A percentile compares a stretch with the other conserved stretches of the same genome.
Evolutionary conservation across 2,888 invertebrate species (phyloP).

Genomic region (Drosophila vallismaia): DNA sequence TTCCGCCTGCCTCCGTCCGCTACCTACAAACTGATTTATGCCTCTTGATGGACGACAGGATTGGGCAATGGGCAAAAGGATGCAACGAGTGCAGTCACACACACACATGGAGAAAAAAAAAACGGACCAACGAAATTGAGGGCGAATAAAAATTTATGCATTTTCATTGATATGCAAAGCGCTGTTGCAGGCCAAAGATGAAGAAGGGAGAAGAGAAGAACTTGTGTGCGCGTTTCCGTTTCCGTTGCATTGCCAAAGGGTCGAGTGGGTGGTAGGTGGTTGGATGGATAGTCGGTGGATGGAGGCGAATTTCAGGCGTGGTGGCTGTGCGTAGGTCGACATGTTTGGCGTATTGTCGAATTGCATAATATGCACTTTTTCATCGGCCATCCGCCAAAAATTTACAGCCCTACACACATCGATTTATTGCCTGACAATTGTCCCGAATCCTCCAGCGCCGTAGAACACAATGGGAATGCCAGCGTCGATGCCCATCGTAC

Average conservation of each 20-base stretch:
- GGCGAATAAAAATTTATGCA: constrained; percentile 76
- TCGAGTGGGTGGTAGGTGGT: constrained; percentile 1
- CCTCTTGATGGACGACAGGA: constrained; percentile 77
- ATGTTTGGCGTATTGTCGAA: constrained; percentile 80
- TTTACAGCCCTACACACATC: constrained; percentile 83
- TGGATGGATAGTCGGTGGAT: constrained; percentile 1
- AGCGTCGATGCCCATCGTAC: constrained; percentile 49
- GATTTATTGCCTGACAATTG: constrained; percentile 83
- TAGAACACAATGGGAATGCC: constrained; percentile 66
- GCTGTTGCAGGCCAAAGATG: constrained; percentile 63
- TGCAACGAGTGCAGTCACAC: constrained; percentile 53
- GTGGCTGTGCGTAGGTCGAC: constrained; percentile 63
- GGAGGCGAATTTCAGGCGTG: constrained; percentile 33
- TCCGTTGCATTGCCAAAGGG: constrained; percentile 41
- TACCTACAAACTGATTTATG: constrained; percentile 82
- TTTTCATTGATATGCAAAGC: constrained; percentile 82
- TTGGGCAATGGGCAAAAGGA: constrained; percentile 39
- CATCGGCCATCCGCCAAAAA: constrained; percentile 76
- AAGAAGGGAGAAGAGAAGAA: constrained; percentile 61
- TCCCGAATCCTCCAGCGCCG: constrained; percentile 56
- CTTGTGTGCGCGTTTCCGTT: constrained; percentile 71
- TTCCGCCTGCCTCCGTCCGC: constrained; percentile 28
- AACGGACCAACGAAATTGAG: constrained; percentile 32
- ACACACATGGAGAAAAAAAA: constrained; percentile 16
- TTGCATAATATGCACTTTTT: constrained; percentile 83